Percentiles rank a stretch among this genome's conserved stretches.
Conservation (phyloP, 2,888 invertebrate species). For the Oasisia sp. region DNA sequence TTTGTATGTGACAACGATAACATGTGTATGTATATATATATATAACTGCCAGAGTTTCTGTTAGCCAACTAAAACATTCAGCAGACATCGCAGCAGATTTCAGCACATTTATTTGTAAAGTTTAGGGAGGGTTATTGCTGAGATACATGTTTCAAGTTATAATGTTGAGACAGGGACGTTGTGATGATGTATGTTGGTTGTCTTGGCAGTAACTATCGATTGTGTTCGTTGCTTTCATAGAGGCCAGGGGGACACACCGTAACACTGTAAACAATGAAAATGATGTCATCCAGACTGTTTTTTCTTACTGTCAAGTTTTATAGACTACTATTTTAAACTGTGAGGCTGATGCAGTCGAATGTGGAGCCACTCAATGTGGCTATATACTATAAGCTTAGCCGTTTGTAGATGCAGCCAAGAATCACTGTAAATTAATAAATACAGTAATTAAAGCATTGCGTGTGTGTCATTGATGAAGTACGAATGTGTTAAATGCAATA, state of each 20-base stretch:
- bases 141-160: not conserved
- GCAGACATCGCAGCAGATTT: not conserved
- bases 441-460: not conserved
- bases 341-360: not conserved
- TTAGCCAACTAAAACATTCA: not conserved
- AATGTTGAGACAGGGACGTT: not conserved
- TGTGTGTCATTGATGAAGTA: not conserved
- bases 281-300: not conserved
- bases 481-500: not conserved
- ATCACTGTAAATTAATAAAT: slow-evolving; percentile 9
- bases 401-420: slow-evolving; percentile 14
- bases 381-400: slow-evolving; percentile 4
- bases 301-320: slow-evolving; percentile 13
- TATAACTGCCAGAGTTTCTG: not conserved
- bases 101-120: not conserved
- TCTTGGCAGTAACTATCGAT: not conserved
- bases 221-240: not conserved
- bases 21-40: not conserved
- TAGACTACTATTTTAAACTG: slow-evolving; percentile 1
- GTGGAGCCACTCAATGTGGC: not conserved
- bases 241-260: not conserved
- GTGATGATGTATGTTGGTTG: not conserved
- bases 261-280: not conserved
- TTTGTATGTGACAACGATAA: not conserved
- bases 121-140: no score